Base-by-base conservation (phyloP, 2,888 invertebrate genomes). In the Euplagia quadripunctaria region DNA sequence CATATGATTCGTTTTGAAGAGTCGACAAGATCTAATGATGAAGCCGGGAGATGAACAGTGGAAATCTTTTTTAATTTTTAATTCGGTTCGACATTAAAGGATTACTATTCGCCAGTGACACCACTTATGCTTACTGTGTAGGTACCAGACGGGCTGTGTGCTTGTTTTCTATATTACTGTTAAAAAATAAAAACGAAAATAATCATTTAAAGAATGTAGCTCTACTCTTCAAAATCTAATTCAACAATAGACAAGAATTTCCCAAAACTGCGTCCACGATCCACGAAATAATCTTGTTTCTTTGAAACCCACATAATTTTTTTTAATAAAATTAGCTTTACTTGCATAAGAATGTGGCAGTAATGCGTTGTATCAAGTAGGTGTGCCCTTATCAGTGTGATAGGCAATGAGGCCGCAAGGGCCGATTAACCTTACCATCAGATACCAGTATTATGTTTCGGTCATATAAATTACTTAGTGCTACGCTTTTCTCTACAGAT, bases 361-460 rank as follows among this genome's bases (percentile, higher is more conserved):
- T 8, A 68, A 75, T 72, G 65, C 72, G 66, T 66, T 71, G 69
- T 81, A 89, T 83, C 86, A 85, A 86, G 78, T 79, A 89, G 91
- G 94, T 86, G 94, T 80, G 93, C 84, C 84, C 86, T 93, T 93
- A 93, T 93, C 93, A 88, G 77, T 71, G 75, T 80, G 91, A 93
- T 93, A 93, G 82, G 84, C 80, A 94, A 91, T 89, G 93, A 91
- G 94, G 94, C 86, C 93, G 87, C 85, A 78, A 20, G 72, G 75
- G 81, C 77, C 79, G 84, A 85, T 83, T 84, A 84, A 84, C 84
- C 82, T 85, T 79, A 79, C 31, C 64, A 67, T 66, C 55, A 31
- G n/a, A 68, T 58, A 74, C 68, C 63, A 69, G 64, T 20, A 17
- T 49, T 67, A 51, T 52, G 41, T 41, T 8, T 64, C 14, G n/a